Percentiles rank a stretch among this genome's conserved stretches.
Evolutionary conservation across 2,113 vertebrate species (phyloP).

Genomic region (Madoqua kirkii): DNA sequence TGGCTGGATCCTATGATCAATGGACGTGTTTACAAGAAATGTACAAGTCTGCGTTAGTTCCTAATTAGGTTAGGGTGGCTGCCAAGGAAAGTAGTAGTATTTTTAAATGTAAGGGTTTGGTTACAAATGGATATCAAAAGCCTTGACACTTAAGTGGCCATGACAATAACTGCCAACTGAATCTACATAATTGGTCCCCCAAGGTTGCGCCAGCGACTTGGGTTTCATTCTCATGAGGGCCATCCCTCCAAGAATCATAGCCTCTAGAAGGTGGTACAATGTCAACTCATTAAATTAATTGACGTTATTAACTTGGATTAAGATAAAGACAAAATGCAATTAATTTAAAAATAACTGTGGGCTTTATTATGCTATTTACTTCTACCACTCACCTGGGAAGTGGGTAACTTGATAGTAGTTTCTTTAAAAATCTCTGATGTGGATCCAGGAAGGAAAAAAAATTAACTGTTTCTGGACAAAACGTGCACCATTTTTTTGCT

Average conservation of each 20-base stretch:
- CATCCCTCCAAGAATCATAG: slow-evolving; percentile 14
- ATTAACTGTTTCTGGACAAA: background rate
- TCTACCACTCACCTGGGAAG: slow-evolving; percentile 60
- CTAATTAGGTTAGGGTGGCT: slow-evolving; percentile 57
- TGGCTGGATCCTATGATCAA: background rate
- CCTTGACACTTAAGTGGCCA: slow-evolving; percentile 54
- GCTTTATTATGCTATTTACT: slow-evolving; percentile 63
- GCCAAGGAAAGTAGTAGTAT: slow-evolving; percentile 65
- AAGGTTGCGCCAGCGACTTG: background rate
- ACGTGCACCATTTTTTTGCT: slow-evolving; percentile 57
- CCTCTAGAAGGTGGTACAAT: slow-evolving; percentile 31
- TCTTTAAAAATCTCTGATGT: background rate
- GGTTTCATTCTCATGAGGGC: slow-evolving; percentile 48
- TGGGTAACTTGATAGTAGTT: slow-evolving; percentile 8
- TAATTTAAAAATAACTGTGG: slow-evolving; percentile 64
- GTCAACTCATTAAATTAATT: slow-evolving; percentile 47
- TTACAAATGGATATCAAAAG: slow-evolving; percentile 69
- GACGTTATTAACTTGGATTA: slow-evolving; percentile 43
- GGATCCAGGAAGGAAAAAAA: background rate
- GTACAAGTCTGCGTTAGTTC: slow-evolving; percentile 61
- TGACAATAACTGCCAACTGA: slow-evolving; percentile 54
- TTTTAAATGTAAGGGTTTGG: slow-evolving; percentile 53
- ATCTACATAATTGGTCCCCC: slow-evolving; percentile 38
- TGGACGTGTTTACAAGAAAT: slow-evolving; percentile 63
- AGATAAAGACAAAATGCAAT: slow-evolving; percentile 58